phyloP scores from a whole-genome alignment of 1,140 invertebrate genomes.

The Aphaenogaster rudis region DNA sequence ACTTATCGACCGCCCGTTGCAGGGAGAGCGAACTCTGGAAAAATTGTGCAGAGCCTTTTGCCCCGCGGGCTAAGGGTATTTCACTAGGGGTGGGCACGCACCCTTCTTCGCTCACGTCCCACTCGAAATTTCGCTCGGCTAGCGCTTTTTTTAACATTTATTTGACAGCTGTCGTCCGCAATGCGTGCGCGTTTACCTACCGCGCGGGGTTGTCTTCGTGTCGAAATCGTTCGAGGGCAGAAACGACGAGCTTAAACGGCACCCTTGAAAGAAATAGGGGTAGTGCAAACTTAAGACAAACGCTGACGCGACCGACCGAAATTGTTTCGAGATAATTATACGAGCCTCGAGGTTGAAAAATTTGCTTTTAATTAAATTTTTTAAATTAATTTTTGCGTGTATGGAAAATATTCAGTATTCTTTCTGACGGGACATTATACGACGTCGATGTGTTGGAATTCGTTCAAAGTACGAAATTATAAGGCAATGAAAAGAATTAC shows the following conservation, averaged over 20 bases:
- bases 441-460: not conserved
- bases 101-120: constrained; percentile 78
- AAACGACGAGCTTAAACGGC: constrained; percentile 38
- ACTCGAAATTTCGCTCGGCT: constrained; percentile 86
- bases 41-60: constrained; percentile 78
- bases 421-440: not conserved
- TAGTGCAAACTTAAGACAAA: constrained; percentile 37
- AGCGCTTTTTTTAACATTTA: constrained; percentile 86
- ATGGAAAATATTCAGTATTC: not conserved
- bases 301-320: not conserved
- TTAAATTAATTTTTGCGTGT: not conserved
- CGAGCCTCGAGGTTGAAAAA: not conserved
- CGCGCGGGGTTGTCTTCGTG: constrained; percentile 63
- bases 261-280: constrained; percentile 22
- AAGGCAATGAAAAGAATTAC: not conserved
- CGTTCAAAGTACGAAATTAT: not conserved
- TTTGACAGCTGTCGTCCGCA: constrained; percentile 87
- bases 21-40: constrained; percentile 80
- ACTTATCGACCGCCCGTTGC: constrained; percentile 81
- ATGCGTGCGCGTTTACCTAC: constrained; percentile 76
- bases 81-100: constrained; percentile 76
- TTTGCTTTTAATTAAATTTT: not conserved
- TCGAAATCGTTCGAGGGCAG: constrained; percentile 46
- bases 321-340: not conserved
- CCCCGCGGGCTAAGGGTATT: constrained; percentile 78